These are phyloP conservation scores for Corythoichthys haematopterus DNA, from an alignment of 2,113 vertebrate species.

Conservation along the genomic window DNA sequence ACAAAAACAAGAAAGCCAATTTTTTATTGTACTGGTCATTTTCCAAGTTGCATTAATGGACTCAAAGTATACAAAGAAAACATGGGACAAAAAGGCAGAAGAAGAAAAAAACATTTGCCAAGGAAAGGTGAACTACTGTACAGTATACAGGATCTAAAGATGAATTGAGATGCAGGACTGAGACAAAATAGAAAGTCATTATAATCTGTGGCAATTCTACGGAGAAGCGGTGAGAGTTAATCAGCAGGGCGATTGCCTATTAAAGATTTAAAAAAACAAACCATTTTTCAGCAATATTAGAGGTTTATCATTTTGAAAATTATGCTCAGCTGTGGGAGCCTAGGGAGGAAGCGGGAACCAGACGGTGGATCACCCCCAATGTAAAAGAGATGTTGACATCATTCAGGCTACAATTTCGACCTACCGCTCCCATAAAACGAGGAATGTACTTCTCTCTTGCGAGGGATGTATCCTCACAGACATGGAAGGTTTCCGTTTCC, in stretches of 20 bases:
- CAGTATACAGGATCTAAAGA: conserved; percentile 21
- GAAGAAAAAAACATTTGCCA: conserved; percentile 20
- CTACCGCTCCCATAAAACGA: conserved; percentile 61
- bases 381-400: conserved; percentile 11
- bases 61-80: background rate
- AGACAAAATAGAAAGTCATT: conserved; percentile 49
- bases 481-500: conserved; percentile 31
- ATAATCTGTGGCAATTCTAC: conserved; percentile 26
- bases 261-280: conserved; percentile 13
- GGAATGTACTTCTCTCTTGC: conserved; percentile 39
- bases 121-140: conserved; percentile 13
- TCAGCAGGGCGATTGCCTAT: conserved; percentile 34
- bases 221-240: conserved; percentile 36
- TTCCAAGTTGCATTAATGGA: background rate
- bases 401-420: conserved; percentile 41
- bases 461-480: conserved; percentile 36
- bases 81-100: conserved; percentile 17
- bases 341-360: conserved; percentile 32
- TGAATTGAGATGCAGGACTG: conserved; percentile 23
- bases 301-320: conserved; percentile 36
- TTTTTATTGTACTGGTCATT: too few relatives aligned
- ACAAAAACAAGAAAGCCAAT: conserved; percentile 21
- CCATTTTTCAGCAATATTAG: conserved; percentile 16
- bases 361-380: conserved; percentile 22
- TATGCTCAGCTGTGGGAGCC: conserved; percentile 24